phyloP scores from a whole-genome alignment of 2,113 vertebrate species.

The Pygoscelis antarcticus region DNA sequence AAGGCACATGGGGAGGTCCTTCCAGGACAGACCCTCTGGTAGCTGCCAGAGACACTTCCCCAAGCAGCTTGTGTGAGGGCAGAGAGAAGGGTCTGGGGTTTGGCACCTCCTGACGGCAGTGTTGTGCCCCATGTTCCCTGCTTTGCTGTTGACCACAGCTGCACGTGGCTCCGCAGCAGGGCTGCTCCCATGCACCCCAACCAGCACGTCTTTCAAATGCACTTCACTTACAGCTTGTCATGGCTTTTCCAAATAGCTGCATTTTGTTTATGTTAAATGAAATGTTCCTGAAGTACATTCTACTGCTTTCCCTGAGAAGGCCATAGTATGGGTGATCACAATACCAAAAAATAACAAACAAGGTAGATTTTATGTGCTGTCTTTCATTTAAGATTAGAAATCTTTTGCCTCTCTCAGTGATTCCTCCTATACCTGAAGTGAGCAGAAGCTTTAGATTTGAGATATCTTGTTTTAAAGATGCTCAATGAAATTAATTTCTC shows the following conservation, averaged over 20 bases:
- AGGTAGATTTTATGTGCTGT: not conserved
- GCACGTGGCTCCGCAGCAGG: fast-evolving
- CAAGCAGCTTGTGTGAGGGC: not conserved
- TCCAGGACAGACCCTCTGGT: not conserved
- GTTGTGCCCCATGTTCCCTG: fast-evolving
- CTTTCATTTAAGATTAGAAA: not conserved
- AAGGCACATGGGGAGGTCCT: not conserved
- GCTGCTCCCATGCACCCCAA: not conserved
- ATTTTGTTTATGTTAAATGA: not conserved
- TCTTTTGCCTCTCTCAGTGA: not conserved
- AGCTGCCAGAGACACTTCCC: not conserved
- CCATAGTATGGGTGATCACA: not conserved
- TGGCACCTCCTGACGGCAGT: not conserved
- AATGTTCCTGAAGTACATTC: not conserved
- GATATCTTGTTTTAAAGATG: not conserved
- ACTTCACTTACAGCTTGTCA: not conserved
- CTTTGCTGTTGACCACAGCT: not conserved
- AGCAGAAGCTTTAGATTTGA: not conserved
- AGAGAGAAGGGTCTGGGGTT: not conserved
- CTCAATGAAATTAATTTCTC: not conserved
- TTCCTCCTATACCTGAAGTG: not conserved
- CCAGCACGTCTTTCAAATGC: not conserved
- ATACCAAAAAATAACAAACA: not conserved
- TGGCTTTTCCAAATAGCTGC: not conserved
- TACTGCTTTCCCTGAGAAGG: not conserved